Conservation (phyloP, 1,140 invertebrate species). For the Drosophila elegans region DNA sequence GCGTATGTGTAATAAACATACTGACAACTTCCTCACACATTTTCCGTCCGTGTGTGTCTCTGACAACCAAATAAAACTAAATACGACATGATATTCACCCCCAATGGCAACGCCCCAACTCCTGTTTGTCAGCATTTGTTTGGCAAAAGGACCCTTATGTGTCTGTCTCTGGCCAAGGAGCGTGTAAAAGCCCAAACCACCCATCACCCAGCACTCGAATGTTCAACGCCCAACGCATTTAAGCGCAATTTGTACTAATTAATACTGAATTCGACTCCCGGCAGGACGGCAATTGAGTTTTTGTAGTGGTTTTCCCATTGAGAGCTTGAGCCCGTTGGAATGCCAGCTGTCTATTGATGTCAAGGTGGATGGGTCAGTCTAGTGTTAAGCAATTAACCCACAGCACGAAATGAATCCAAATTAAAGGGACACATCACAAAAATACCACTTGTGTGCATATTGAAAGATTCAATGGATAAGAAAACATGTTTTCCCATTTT, state of each 20-base stretch:
- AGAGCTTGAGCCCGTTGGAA: constrained; percentile 3
- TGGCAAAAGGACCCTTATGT: constrained; percentile 49
- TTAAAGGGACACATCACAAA: constrained; percentile 10
- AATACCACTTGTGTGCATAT: neutral
- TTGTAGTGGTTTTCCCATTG: constrained; percentile 2
- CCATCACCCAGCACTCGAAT: constrained; percentile 11
- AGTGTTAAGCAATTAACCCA: constrained; percentile 13
- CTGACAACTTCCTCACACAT: constrained; percentile 29
- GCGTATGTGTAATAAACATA: constrained; percentile 71
- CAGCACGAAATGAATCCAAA: constrained; percentile 11
- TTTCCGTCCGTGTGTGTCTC: constrained; percentile 36
- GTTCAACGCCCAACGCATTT: constrained; percentile 46
- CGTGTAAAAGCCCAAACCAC: constrained; percentile 29
- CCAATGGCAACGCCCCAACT: constrained; percentile 12
- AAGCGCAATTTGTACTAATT: constrained; percentile 75
- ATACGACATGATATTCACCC: constrained; percentile 47
- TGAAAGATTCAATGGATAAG: neutral
- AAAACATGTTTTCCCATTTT: too few species aligned
- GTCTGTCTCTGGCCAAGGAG: constrained; percentile 41
- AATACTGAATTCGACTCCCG: constrained; percentile 57
- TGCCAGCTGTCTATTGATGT: constrained; percentile 23
- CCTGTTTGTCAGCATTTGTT: constrained; percentile 42
- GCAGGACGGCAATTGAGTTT: constrained; percentile 29
- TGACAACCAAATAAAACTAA: constrained; percentile 73
- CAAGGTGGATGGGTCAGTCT: constrained; percentile 42